Conservation (phyloP, 1,140 invertebrate genomes). For the Bombus turneri region DNA sequence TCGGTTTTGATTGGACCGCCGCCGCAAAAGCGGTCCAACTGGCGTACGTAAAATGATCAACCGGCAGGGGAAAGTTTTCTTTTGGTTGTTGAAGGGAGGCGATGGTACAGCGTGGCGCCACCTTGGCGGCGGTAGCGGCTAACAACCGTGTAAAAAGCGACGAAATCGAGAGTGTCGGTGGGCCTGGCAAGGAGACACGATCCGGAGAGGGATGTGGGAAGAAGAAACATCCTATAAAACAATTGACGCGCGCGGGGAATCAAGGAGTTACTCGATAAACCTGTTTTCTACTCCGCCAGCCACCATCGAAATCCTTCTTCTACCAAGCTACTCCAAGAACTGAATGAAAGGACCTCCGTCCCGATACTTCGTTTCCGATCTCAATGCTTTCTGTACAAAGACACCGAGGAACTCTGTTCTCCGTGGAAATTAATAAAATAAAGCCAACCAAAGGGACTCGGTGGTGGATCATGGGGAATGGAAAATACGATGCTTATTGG, state of each 20-base stretch:
- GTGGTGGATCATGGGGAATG: not conserved
- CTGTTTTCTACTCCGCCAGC: conserved; percentile 56
- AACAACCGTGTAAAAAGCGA: conserved; percentile 35
- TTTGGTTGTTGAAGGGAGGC: not conserved
- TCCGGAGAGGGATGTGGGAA: not conserved
- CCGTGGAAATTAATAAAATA: conserved; percentile 33
- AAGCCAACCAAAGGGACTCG: not conserved
- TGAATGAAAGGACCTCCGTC: conserved; percentile 3
- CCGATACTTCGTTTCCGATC: not conserved
- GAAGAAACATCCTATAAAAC: conserved; percentile 63
- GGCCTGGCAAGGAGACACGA: not conserved
- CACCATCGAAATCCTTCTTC: conserved; percentile 20
- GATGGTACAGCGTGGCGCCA: conserved; percentile 55
- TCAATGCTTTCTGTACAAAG: not conserved
- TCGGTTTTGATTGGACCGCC: not conserved
- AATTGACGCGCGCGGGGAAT: conserved; percentile 61
- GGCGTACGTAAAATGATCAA: conserved; percentile 28
- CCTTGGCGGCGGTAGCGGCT: conserved; percentile 45
- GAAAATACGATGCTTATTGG: conserved; percentile 33
- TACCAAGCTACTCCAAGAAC: not conserved
- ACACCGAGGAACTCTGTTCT: not conserved
- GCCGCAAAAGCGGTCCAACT: not conserved
- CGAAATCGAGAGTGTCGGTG: conserved; percentile 43
- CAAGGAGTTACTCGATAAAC: conserved; percentile 59
- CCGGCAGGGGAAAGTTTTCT: conserved; percentile 5